Conservation (phyloP, 2,888 invertebrate genomes). For the Callosobruchus maculatus region DNA sequence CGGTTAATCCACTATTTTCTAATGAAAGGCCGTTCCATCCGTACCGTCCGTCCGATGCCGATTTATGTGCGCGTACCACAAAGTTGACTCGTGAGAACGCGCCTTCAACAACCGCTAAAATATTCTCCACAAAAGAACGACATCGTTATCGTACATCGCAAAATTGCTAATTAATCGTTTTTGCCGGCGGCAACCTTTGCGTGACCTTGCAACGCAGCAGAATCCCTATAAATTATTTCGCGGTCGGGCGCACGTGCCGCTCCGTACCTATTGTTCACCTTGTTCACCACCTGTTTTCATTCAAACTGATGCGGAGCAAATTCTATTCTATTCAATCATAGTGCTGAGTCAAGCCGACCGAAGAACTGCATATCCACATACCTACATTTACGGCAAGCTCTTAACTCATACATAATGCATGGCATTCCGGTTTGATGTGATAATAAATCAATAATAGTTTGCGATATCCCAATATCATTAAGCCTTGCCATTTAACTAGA, state of each 20-base stretch:
- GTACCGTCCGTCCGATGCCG: too few relatives aligned
- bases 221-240: neutral
- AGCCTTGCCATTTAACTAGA: too few relatives aligned
- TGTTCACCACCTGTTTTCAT: neutral
- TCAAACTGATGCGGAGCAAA: neutral
- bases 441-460: too few relatives aligned
- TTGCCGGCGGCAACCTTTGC: neutral
- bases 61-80: too few relatives aligned
- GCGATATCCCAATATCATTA: too few relatives aligned
- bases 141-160: neutral
- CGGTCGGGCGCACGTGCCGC: neutral
- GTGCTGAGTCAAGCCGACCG: neutral
- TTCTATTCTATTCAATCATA: neutral
- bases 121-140: too few relatives aligned
- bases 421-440: too few relatives aligned
- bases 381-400: neutral
- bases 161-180: neutral
- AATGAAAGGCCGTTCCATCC: too few relatives aligned
- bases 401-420: neutral
- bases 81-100: too few relatives aligned
- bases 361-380: neutral
- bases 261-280: neutral
- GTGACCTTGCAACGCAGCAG: neutral
- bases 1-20: too few relatives aligned
- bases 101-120: too few relatives aligned